phyloP scores from a whole-genome alignment of 2,113 vertebrate genomes.

The Fregata magnificens region DNA sequence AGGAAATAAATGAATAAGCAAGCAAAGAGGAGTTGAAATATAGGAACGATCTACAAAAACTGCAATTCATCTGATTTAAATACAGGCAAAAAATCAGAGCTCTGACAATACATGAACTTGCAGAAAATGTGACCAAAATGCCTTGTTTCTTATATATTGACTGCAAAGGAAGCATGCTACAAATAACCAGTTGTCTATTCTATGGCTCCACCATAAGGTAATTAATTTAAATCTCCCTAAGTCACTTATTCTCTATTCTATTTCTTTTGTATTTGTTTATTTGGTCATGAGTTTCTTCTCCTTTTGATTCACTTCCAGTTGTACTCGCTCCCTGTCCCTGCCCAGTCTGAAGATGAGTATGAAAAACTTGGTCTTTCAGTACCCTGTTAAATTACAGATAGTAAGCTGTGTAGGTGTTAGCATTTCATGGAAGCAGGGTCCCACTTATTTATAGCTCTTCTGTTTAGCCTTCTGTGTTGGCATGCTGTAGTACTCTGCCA shows the following conservation, averaged over 20 bases:
- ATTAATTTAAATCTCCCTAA: neutral
- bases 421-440: neutral
- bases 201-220: neutral
- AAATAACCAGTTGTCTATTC: neutral
- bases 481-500: neutral
- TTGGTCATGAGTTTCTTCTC: neutral
- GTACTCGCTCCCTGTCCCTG: neutral
- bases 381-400: neutral
- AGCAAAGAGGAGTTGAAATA: neutral
- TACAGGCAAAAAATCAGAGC: neutral
- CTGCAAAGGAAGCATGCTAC: neutral
- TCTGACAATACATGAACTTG: neutral
- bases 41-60: neutral
- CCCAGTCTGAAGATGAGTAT: neutral
- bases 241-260: neutral
- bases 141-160: neutral
- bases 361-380: neutral
- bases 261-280: neutral
- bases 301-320: neutral
- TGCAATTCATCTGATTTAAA: neutral
- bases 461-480: neutral
- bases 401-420: neutral
- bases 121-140: neutral
- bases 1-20: neutral
- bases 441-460: conserved; percentile 6